These are phyloP conservation scores for Bombycilla garrulus DNA, from an alignment of 2,113 vertebrate species.

Conservation along the genomic window DNA sequence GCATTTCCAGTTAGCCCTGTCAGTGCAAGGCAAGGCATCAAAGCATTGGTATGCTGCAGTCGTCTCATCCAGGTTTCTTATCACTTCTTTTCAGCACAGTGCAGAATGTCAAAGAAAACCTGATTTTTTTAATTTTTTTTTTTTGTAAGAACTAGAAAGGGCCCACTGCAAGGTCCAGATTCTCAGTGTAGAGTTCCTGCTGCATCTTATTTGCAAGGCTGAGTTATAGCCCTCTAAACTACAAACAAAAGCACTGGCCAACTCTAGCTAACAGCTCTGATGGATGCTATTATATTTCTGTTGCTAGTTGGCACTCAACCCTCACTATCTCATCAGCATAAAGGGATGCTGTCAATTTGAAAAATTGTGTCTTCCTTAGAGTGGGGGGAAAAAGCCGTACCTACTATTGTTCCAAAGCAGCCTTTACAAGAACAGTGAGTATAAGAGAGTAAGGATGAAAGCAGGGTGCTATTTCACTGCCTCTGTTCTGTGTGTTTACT, in stretches of 20 bases:
- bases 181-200: neutral
- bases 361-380: neutral
- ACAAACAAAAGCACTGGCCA: slow-evolving; percentile 30
- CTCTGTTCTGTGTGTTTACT: neutral
- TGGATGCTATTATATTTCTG: slow-evolving; percentile 50
- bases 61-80: neutral
- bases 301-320: slow-evolving; percentile 24
- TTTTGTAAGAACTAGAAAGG: neutral
- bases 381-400: neutral
- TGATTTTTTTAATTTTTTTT: neutral
- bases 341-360: slow-evolving; percentile 53
- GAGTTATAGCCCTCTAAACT: slow-evolving; percentile 46
- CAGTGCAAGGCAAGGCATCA: too few species aligned
- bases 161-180: neutral
- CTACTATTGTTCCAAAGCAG: neutral
- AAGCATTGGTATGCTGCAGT: neutral
- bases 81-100: neutral
- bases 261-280: slow-evolving; percentile 44
- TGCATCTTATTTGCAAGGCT: slow-evolving; percentile 25
- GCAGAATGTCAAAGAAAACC: neutral
- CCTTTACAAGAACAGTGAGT: neutral
- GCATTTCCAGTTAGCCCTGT: neutral
- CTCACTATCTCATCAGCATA: slow-evolving; percentile 42
- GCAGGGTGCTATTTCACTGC: neutral
- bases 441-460: neutral